Conservation (phyloP, 2,113 vertebrate species). For the Marcusenius ussheri region DNA sequence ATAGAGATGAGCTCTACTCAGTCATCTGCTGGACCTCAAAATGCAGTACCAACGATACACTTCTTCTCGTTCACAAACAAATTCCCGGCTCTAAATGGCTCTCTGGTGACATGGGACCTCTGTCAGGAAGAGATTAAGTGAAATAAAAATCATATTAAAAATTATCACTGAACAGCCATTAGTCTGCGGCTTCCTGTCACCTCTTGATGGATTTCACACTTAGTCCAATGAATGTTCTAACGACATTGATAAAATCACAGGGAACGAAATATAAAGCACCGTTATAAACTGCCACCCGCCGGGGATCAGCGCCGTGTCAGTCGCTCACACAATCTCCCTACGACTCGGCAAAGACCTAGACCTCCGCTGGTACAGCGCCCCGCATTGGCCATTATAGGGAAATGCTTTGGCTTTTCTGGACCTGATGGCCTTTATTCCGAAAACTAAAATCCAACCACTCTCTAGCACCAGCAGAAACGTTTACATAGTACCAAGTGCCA, state of each 20-base stretch:
- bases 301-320: conserved; percentile 34
- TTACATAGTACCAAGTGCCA: neutral
- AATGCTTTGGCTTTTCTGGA: neutral
- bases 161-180: conserved; percentile 99
- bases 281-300: conserved; percentile 65
- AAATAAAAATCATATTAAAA: conserved; percentile 99
- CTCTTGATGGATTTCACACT: conserved; percentile 99
- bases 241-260: conserved; percentile 99
- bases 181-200: conserved; percentile 96
- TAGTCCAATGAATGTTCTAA: conserved; percentile 99
- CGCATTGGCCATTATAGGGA: neutral
- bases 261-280: conserved; percentile 83
- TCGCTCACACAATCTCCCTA: conserved; percentile 4
- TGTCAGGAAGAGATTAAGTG: conserved; percentile 96
- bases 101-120: conserved; percentile 81
- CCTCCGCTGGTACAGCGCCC: neutral
- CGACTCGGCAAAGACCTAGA: neutral
- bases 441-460: neutral
- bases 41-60: neutral
- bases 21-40: neutral
- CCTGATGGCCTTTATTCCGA: neutral
- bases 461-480: neutral
- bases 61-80: conserved; percentile 30
- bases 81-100: conserved; percentile 71
- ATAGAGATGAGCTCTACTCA: neutral